phyloP scores from a whole-genome alignment of 2,797 vertebrate species.

The Chaunax sp. region DNA sequence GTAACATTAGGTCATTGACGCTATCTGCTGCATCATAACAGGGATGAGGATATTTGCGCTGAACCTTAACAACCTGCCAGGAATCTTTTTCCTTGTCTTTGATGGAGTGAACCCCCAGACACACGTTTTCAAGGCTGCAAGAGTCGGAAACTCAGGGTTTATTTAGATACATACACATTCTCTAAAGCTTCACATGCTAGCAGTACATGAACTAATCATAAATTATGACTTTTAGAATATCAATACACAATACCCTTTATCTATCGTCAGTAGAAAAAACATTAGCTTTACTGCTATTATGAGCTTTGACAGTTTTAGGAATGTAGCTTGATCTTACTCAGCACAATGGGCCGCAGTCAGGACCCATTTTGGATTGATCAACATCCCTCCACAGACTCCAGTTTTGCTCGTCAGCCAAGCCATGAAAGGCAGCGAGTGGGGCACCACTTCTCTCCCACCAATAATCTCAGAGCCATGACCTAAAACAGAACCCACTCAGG shows the following conservation, averaged over 20 bases:
- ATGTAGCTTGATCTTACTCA: slow-evolving; percentile 35
- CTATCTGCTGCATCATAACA: not conserved
- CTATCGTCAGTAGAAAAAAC: not conserved
- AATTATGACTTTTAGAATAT: not conserved
- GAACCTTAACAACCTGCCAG: slow-evolving; percentile 45
- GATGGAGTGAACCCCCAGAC: slow-evolving; percentile 73
- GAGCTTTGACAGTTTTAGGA: not conserved
- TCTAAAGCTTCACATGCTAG: not conserved
- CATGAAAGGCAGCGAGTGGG: slow-evolving; percentile 77
- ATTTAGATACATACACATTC: not conserved
- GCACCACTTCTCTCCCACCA: slow-evolving; percentile 61
- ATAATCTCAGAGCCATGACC: slow-evolving; percentile 75
- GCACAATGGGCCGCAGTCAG: slow-evolving; percentile 78
- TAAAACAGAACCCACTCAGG: slow-evolving; percentile 25
- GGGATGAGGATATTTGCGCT: slow-evolving; percentile 32
- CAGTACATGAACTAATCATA: not conserved
- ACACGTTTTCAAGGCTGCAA: slow-evolving; percentile 45
- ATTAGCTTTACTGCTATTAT: not conserved
- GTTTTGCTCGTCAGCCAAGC: slow-evolving; percentile 37
- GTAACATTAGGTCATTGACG: slow-evolving; percentile 74
- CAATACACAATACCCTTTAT: not conserved
- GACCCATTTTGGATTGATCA: slow-evolving; percentile 73
- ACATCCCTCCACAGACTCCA: slow-evolving; percentile 55
- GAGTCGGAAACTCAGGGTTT: not conserved
- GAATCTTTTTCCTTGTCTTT: slow-evolving; percentile 15